Percentiles rank a stretch among this genome's conserved stretches.
These are phyloP conservation scores for Tylochromis polylepis DNA, from an alignment of 2,113 vertebrate species.

Conservation along the genomic window DNA sequence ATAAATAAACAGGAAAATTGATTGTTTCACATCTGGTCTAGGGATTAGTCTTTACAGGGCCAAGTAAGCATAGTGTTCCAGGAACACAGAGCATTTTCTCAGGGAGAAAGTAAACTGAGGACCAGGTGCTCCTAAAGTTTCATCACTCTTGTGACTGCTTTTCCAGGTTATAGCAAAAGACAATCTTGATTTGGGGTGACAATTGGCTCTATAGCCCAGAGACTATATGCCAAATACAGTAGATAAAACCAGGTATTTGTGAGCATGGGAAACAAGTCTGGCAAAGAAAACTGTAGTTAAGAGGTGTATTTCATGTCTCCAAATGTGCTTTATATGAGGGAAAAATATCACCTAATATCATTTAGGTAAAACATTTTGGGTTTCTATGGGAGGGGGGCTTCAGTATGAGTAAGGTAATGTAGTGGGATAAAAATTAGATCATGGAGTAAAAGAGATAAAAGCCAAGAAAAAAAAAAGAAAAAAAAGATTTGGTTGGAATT, in stretches of 20 bases:
- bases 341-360: neutral
- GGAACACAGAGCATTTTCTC: no score
- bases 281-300: neutral
- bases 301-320: neutral
- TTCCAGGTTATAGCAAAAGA: neutral
- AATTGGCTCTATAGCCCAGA: neutral
- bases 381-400: neutral
- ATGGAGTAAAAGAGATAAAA: neutral
- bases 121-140: no score
- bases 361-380: neutral
- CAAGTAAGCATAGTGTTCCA: neutral
- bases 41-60: neutral
- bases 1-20: neutral
- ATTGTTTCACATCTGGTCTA: neutral
- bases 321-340: neutral
- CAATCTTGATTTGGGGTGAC: neutral
- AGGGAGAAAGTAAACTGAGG: no score
- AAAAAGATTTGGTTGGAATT: neutral
- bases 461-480: neutral
- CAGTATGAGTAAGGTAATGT: neutral
- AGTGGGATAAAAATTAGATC: neutral
- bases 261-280: neutral
- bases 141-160: neutral
- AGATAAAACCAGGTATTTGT: neutral
- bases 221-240: neutral